Evolutionary conservation across 2,113 vertebrate species (phyloP).

Genomic region (Lates calcarifer): DNA sequence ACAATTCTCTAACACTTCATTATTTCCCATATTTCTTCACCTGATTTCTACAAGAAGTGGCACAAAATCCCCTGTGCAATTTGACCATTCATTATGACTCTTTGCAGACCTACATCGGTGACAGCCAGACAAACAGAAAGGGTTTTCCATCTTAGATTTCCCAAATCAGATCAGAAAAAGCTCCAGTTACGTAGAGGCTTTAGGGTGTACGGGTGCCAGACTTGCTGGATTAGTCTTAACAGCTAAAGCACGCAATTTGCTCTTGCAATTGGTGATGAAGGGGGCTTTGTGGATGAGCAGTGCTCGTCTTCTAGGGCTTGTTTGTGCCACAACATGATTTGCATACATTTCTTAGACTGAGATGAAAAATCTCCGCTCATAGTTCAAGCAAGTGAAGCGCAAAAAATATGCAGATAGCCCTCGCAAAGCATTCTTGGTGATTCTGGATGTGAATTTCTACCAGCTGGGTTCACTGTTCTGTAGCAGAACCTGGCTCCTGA

Average conservation of each 20-base stretch:
- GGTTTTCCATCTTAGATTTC: constrained; percentile 46
- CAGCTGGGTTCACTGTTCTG: constrained; percentile 9
- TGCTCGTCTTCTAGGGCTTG: constrained; percentile 56
- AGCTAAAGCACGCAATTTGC: constrained; percentile 72
- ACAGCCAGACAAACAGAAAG: constrained; percentile 9
- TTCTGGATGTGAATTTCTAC: constrained; percentile 10
- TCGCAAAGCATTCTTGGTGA: constrained; percentile 9
- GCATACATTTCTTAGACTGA: constrained; percentile 60
- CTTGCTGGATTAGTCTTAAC: constrained; percentile 73
- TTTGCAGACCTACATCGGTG: constrained; percentile 25
- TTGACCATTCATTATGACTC: not conserved
- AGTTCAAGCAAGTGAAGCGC: constrained; percentile 44
- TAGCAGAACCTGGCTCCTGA: constrained; percentile 5
- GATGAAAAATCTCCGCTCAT: constrained; percentile 42
- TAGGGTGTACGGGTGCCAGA: constrained; percentile 61
- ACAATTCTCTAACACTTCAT: not conserved
- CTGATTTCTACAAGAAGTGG: constrained; percentile 1
- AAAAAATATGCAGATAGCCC: constrained; percentile 59
- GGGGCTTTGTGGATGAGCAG: constrained; percentile 63
- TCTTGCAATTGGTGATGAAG: constrained; percentile 62
- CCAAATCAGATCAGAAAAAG: constrained; percentile 57
- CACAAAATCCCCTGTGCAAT: not conserved
- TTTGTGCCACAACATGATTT: constrained; percentile 65
- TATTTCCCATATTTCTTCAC: not conserved
- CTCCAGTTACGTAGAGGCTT: constrained; percentile 42